Evolutionary conservation across 92 coral and sea anemone genomes (phyloP), one percentile per base, ranked within the genome.

Genomic region (Pocillopora grandis): DNA sequence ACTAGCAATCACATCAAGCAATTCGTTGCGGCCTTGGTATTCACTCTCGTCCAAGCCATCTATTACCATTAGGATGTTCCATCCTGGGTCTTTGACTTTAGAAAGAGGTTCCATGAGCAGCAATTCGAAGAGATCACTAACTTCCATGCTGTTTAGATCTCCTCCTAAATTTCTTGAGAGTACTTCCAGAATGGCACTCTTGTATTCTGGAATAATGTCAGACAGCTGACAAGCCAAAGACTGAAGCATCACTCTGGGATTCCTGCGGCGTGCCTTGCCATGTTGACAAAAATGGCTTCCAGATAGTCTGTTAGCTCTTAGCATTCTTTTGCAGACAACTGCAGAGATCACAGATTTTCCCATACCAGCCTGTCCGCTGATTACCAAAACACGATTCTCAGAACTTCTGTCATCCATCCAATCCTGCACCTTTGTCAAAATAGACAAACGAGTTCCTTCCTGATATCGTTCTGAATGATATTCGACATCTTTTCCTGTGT

Each of bases 341-440:
- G 89, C 92, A 42, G 92, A 83, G 42, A 89, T 62, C 6, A 89
- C 92, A 10, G 92, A 89, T 71, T 89, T 89, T 23, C 92, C 92
- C 80, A 89, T 87, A 18, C 92, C 92, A 8, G 92, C 87, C 63
- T 58, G 57, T 23, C 79, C 92, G 49, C 87, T 80, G 33, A 89
- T 73, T 9, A 86, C 76, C 75, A 70, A 49, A 21, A 86, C 90
- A 31, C 81, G 83, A 61, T 75, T 64, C 62, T 62, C 42, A 5
- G 88, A 87, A 52, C 59, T 86, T 75, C 62, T 57, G 33, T 78
- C 78, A 75, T 78, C 66, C 42, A 73, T 64, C 88, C 84, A 86
- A 58, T 68, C 37, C 17, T 68, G 65, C 23, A 89, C 77, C 42
- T 23, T 62, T 12, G 77, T 73, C 13, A 89, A 76, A 35, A 89